phyloP scores from a whole-genome alignment of 2,888 invertebrate genomes.

The Aspidiotus destructor region DNA sequence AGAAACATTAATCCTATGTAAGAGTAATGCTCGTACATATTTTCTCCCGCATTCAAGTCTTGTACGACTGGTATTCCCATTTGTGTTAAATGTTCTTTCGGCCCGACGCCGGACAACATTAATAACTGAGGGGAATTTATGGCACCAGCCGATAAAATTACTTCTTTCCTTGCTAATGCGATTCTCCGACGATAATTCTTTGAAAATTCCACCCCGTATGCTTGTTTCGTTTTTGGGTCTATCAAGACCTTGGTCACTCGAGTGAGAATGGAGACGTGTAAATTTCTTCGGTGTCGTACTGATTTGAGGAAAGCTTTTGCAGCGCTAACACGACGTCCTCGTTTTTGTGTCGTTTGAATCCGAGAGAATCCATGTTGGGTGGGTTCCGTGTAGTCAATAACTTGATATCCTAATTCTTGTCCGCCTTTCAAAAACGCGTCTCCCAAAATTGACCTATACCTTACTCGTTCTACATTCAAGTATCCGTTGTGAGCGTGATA shows the following conservation, averaged over 20 bases:
- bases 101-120: slow-evolving; percentile 57
- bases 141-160: slow-evolving; percentile 61
- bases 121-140: slow-evolving; percentile 69
- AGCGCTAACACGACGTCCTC: slow-evolving; percentile 41
- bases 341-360: slow-evolving; percentile 32
- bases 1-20: slow-evolving; percentile 51
- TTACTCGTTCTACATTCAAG: slow-evolving; percentile 57
- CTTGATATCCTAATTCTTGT: slow-evolving; percentile 48
- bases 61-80: slow-evolving; percentile 52
- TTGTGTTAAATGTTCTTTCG: slow-evolving; percentile 50
- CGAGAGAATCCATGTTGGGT: slow-evolving; percentile 37
- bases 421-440: slow-evolving; percentile 58
- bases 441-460: slow-evolving; percentile 54
- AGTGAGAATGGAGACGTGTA: slow-evolving; percentile 40
- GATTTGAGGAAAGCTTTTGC: slow-evolving; percentile 52
- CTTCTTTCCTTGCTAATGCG: slow-evolving; percentile 48
- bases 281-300: slow-evolving; percentile 39
- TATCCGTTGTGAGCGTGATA: slow-evolving; percentile 60
- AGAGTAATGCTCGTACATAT: slow-evolving; percentile 58
- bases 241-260: slow-evolving; percentile 40
- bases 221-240: slow-evolving; percentile 42
- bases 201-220: slow-evolving; percentile 45
- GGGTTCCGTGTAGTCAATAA: slow-evolving; percentile 48
- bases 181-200: slow-evolving; percentile 39
- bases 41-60: slow-evolving; percentile 57